Conservation (phyloP, 2,797 vertebrate species). For the Gallinago solitaria region DNA sequence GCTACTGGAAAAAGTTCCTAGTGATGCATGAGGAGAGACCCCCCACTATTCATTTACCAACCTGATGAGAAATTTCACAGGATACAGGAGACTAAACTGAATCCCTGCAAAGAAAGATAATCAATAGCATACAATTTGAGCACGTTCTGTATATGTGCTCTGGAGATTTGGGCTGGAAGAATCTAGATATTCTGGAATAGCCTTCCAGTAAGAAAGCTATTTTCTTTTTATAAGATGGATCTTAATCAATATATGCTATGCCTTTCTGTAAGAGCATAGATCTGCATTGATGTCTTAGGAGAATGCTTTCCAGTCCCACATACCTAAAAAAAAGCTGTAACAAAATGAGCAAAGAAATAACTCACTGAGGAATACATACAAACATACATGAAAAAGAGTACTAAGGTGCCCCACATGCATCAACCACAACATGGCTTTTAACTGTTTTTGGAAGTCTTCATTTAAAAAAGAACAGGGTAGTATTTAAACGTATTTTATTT, state of each 20-base stretch:
- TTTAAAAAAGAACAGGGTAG: neutral
- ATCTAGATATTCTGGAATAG: neutral
- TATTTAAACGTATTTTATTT: neutral
- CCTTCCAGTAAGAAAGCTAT: neutral
- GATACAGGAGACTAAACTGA: neutral
- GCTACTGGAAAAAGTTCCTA: neutral
- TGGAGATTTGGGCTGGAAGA: neutral
- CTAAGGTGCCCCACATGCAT: neutral
- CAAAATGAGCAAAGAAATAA: neutral
- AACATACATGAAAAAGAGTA: neutral
- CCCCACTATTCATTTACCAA: neutral
- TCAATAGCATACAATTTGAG: neutral
- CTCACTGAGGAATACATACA: neutral
- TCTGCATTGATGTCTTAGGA: neutral
- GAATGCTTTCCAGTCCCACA: neutral
- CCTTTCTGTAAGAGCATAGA: neutral
- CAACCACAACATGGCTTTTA: neutral
- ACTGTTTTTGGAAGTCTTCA: neutral
- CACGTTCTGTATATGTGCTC: neutral
- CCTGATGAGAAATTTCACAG: neutral
- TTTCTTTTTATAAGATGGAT: neutral
- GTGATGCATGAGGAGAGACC: neutral
- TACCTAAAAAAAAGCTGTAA: neutral
- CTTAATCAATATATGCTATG: neutral
- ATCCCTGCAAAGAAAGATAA: neutral